A percentile compares a stretch with the other conserved stretches of the same genome.
These are phyloP conservation scores for Chiloscyllium punctatum DNA, from an alignment of 2,797 vertebrate species.

Conservation along the genomic window DNA sequence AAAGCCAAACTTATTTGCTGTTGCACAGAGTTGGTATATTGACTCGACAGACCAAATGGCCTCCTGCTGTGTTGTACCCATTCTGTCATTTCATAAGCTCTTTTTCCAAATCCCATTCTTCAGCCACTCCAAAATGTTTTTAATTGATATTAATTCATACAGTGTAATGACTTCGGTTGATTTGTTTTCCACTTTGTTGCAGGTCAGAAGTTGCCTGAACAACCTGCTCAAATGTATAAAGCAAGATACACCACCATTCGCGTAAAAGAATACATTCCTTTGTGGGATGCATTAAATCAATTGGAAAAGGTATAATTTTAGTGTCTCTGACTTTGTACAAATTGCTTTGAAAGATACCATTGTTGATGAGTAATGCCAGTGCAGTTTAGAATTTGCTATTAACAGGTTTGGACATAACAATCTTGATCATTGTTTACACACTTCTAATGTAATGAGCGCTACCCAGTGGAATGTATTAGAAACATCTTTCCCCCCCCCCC, in stretches of 20 bases:
- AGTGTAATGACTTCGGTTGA: background rate
- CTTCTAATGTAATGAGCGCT: background rate
- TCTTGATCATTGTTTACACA: background rate
- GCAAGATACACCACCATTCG: constrained; percentile 67
- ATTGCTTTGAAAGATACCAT: no score
- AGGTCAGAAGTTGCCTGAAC: constrained; percentile 62
- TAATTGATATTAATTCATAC: background rate
- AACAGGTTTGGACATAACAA: background rate
- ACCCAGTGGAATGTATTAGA: background rate
- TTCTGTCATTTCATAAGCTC: background rate
- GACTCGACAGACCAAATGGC: background rate
- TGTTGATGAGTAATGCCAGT: background rate
- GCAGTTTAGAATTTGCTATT: background rate
- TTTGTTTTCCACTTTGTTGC: constrained; percentile 31
- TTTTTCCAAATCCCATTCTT: background rate
- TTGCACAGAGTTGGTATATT: background rate
- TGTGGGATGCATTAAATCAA: constrained; percentile 79
- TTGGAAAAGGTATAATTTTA: constrained; percentile 60
- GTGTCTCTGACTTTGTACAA: background rate
- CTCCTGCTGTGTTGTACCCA: background rate
- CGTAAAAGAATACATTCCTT: constrained; percentile 71
- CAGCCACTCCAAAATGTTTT: background rate
- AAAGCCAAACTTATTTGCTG: background rate
- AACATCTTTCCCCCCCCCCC: background rate
- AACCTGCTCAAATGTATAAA: constrained; percentile 65